A percentile compares a stretch with the other conserved stretches of the same genome.
phyloP scores from a whole-genome alignment of 2,113 vertebrate species.

The Heterocephalus glaber region DNA sequence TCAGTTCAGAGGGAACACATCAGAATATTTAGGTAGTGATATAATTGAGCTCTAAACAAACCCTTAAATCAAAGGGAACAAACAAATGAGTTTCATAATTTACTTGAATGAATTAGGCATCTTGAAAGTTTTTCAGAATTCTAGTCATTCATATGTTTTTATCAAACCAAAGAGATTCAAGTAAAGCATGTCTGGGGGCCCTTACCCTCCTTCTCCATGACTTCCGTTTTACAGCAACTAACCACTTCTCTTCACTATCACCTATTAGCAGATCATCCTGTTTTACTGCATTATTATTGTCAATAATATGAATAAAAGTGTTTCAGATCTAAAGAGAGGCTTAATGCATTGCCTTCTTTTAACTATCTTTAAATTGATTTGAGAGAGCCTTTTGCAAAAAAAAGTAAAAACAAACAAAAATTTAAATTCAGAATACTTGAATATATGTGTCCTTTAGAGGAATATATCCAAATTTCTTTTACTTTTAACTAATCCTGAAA shows the following conservation, averaged over 20 bases:
- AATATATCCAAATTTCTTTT: slow-evolving; percentile 11
- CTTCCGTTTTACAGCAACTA: neutral
- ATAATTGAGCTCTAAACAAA: slow-evolving; percentile 10
- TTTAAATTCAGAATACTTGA: slow-evolving; percentile 30
- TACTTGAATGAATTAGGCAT: slow-evolving; percentile 49
- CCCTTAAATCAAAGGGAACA: slow-evolving; percentile 30
- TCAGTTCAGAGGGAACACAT: neutral
- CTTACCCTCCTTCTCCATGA: neutral
- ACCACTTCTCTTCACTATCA: neutral
- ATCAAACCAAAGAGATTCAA: slow-evolving; percentile 68
- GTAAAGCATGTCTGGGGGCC: neutral
- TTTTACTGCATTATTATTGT: neutral
- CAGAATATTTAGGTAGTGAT: neutral
- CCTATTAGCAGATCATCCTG: neutral
- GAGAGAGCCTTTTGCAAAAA: slow-evolving; percentile 57
- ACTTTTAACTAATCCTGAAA: neutral
- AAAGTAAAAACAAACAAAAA: neutral
- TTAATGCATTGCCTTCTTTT: slow-evolving; percentile 42
- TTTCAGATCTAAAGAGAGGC: slow-evolving; percentile 45
- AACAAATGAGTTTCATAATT: neutral
- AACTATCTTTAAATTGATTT: slow-evolving; percentile 20
- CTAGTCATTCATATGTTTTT: neutral
- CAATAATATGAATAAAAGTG: neutral
- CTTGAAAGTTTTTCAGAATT: slow-evolving; percentile 45
- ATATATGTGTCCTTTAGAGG: neutral